Evolutionary conservation across 2,888 invertebrate genomes (phyloP), one percentile per base, ranked within the genome.

Genomic region (Apodemia hepburni): DNA sequence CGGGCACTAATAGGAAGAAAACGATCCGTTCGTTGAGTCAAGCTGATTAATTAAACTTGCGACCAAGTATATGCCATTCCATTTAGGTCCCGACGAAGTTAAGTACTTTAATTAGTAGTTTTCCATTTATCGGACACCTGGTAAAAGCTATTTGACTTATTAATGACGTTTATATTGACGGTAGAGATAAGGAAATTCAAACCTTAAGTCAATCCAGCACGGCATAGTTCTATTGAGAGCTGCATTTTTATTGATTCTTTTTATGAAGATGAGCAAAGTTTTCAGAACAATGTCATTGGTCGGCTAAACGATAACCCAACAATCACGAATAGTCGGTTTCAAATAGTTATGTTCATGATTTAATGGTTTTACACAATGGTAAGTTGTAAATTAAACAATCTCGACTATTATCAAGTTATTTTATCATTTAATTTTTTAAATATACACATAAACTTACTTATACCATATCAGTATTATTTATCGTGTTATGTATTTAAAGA

Each of bases 21-120:
- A 85, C 84, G 81, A 83, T 78, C 77, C 71, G 74, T 74, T 69
- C 70, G 73, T 84, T 84, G 79, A 86, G 80, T 84, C 84, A 73
- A 73, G 73, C 77, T 79, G 84, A 87, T 87, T 88, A 87, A 90
- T 89, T 88, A 87, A 85, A 84, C 79, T 85, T 83, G 82, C 81
- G 79, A 80, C 74, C 77, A 70, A 80, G 73, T 76, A 76, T 77
- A 78, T 76, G 73, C 78, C 79, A 75, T 82, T 80, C 83, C 80
- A 84, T 86, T 86, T 82, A 81, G 79, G 77, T 79, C 79, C 75
- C 75, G 71, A 66, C 74, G 71, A 72, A 75, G 76, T 79, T 77
- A 82, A 85, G 80, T 84, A 82, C 80, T 85, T 87, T 87, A 89
- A 89, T 88, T 87, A 89, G 86, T 82, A 81, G 81, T 85, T 87